Evolutionary conservation across 2,888 invertebrate species (phyloP).

Genomic region (Stenodera caucasica): DNA sequence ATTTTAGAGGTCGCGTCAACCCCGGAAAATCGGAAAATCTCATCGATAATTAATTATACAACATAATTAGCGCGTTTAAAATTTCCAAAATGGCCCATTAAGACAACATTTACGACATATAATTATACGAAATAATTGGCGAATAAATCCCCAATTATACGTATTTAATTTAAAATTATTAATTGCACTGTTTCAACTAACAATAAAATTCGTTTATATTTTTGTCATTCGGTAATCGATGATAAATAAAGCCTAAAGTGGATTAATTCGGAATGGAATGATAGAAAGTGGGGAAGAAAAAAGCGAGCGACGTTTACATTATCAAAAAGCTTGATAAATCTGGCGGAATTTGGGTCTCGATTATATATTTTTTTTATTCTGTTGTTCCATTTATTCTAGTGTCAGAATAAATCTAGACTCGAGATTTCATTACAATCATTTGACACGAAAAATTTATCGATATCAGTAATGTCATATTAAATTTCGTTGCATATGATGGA

Average conservation of each 20-base stretch:
- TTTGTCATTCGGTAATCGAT: too few relatives aligned
- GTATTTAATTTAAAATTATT: background rate
- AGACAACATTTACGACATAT: background rate
- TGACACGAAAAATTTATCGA: background rate
- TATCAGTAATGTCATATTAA: background rate
- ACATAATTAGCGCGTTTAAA: background rate
- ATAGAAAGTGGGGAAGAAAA: too few relatives aligned
- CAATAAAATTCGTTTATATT: background rate
- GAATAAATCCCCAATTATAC: background rate
- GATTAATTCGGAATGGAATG: too few relatives aligned
- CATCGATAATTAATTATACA: too few relatives aligned
- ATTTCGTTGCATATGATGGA: background rate
- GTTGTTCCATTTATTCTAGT: background rate
- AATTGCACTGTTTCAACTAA: background rate
- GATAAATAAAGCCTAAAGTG: too few relatives aligned
- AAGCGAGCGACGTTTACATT: too few relatives aligned
- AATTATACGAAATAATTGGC: constrained; percentile 2
- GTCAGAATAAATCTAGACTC: background rate
- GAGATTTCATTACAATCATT: background rate
- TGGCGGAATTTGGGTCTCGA: constrained; percentile 16
- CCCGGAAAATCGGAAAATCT: too few relatives aligned
- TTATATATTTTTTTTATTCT: background rate
- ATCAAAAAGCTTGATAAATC: constrained; percentile 30
- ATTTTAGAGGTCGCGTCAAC: too few relatives aligned
- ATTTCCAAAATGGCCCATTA: background rate